A percentile compares a stretch with the other conserved stretches of the same genome.
Conservation (phyloP, 2,113 vertebrate species). For the Erythrolamprus reginae region DNA sequence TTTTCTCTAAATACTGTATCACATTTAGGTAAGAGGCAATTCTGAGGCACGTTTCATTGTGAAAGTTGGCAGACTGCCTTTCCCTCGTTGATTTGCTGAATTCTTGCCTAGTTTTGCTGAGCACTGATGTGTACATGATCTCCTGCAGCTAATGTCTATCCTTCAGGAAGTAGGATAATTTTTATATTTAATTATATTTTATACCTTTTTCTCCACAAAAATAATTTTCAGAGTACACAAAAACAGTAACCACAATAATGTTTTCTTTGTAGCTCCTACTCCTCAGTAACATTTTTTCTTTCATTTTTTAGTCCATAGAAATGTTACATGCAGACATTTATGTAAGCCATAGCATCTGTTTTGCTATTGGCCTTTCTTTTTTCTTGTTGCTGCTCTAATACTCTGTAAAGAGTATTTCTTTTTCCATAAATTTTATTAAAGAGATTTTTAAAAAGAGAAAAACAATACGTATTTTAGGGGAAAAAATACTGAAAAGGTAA, state of each 20-base stretch:
- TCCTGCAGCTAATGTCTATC: background rate
- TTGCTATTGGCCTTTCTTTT: background rate
- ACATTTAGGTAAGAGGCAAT: background rate
- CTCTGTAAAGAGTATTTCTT: background rate
- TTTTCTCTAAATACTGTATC: background rate
- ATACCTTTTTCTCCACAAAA: background rate
- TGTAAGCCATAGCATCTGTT: background rate
- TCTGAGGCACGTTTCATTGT: background rate
- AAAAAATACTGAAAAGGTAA: background rate
- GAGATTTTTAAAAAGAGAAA: background rate
- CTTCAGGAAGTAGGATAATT: background rate
- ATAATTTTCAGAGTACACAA: background rate
- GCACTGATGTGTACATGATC: background rate
- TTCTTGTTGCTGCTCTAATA: background rate
- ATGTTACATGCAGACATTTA: background rate
- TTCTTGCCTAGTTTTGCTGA: background rate
- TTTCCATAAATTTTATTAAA: background rate
- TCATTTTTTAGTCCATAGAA: background rate
- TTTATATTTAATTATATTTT: background rate
- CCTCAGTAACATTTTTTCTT: background rate
- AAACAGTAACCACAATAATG: background rate
- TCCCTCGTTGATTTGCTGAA: background rate
- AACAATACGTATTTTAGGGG: background rate
- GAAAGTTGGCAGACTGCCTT: background rate
- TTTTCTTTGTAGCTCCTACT: background rate